Evolutionary conservation across 2,888 invertebrate genomes (phyloP).

Genomic region (Eupithecia vulgata): DNA sequence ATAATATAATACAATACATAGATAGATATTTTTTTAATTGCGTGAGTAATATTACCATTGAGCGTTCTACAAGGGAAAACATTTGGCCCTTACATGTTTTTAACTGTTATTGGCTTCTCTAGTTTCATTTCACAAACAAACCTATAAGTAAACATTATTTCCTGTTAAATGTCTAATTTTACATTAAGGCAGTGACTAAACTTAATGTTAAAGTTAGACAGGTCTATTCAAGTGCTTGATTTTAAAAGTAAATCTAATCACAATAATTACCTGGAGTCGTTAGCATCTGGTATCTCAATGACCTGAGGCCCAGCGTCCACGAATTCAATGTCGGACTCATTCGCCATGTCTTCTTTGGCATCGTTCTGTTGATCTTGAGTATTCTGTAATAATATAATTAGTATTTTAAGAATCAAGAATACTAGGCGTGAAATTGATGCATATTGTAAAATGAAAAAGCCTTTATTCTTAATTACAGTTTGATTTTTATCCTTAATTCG

Average conservation of each 20-base stretch:
- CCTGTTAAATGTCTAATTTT: no score
- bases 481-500: no score
- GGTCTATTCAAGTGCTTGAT: neutral
- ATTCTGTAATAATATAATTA: slow-evolving; percentile 50
- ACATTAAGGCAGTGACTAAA: no score
- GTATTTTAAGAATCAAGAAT: no score
- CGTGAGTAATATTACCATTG: neutral
- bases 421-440: no score
- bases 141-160: no score
- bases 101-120: neutral
- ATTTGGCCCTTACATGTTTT: neutral
- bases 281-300: slow-evolving; percentile 84
- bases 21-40: no score
- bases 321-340: slow-evolving; percentile 87
- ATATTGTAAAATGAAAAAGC: no score
- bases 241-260: neutral
- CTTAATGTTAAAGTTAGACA: no score
- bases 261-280: slow-evolving; percentile 73
- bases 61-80: neutral
- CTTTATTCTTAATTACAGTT: no score
- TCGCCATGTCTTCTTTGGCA: slow-evolving; percentile 74
- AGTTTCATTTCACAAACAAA: no score
- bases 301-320: slow-evolving; percentile 86
- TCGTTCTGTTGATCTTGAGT: slow-evolving; percentile 67
- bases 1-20: no score